phyloP scores from a whole-genome alignment of 2,113 vertebrate genomes.

The Pluvianellus socialis region DNA sequence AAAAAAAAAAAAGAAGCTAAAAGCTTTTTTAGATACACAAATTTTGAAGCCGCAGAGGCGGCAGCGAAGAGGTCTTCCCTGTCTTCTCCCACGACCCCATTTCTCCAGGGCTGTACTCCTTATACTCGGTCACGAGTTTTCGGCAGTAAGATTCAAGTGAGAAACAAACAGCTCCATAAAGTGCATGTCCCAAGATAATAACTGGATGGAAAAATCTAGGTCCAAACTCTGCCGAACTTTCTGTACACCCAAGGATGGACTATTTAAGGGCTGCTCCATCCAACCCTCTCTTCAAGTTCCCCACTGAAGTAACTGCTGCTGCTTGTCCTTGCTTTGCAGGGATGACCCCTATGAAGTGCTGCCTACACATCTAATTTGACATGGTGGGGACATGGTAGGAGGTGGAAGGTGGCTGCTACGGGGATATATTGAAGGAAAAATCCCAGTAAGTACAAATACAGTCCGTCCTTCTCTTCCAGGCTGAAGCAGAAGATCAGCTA shows the following conservation, averaged over 20 bases:
- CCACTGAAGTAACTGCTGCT: background rate
- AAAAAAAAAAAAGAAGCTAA: background rate
- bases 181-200: background rate
- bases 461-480: background rate
- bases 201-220: background rate
- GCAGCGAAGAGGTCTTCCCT: background rate
- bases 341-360: background rate
- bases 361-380: background rate
- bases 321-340: background rate
- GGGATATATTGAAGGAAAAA: background rate
- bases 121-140: background rate
- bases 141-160: background rate
- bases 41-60: background rate
- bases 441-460: background rate
- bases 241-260: background rate
- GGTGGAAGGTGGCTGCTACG: background rate
- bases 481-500: background rate
- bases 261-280: background rate
- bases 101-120: background rate
- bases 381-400: background rate
- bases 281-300: rapidly evolving
- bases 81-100: background rate
- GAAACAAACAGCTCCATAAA: background rate
- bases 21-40: background rate
- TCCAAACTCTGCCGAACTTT: background rate